These are phyloP conservation scores for Gryllus bimaculatus DNA, from an alignment of 1,140 invertebrate species.

Conservation along the genomic window DNA sequence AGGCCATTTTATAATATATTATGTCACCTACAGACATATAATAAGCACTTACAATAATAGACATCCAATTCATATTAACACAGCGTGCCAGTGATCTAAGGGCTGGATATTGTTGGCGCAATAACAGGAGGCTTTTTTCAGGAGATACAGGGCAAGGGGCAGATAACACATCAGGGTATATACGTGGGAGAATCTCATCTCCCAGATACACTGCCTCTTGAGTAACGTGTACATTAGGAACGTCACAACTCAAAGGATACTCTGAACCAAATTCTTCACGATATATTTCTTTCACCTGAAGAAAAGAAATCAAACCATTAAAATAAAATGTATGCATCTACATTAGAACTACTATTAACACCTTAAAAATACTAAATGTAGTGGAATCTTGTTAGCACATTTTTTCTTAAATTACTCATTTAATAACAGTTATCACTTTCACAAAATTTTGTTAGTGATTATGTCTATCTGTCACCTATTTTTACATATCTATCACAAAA, in stretches of 20 bases:
- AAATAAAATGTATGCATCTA: slow-evolving; percentile 13
- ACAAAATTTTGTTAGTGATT: too few relatives aligned
- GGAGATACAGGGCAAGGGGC: not conserved
- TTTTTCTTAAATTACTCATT: too few relatives aligned
- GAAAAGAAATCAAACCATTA: slow-evolving; percentile 18
- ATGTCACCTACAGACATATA: too few relatives aligned
- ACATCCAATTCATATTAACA: slow-evolving; percentile 84
- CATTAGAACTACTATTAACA: too few relatives aligned
- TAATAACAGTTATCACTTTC: too few relatives aligned
- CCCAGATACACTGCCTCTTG: slow-evolving; percentile 46
- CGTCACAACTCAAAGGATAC: slow-evolving; percentile 38
- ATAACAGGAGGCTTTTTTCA: slow-evolving; percentile 37
- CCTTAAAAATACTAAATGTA: too few relatives aligned
- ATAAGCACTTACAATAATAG: slow-evolving; percentile 61
- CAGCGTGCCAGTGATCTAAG: slow-evolving; percentile 72
- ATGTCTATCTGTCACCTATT: too few relatives aligned
- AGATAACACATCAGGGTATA: not conserved
- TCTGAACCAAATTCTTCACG: slow-evolving; percentile 43
- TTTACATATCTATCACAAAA: too few relatives aligned
- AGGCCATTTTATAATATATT: not conserved
- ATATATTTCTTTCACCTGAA: slow-evolving; percentile 49
- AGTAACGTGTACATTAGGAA: slow-evolving; percentile 41
- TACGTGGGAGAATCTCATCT: slow-evolving; percentile 34
- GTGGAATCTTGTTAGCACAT: too few relatives aligned
- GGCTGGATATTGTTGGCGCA: slow-evolving; percentile 53